phyloP scores from a whole-genome alignment of 2,113 vertebrate genomes.

The Pica pica region DNA sequence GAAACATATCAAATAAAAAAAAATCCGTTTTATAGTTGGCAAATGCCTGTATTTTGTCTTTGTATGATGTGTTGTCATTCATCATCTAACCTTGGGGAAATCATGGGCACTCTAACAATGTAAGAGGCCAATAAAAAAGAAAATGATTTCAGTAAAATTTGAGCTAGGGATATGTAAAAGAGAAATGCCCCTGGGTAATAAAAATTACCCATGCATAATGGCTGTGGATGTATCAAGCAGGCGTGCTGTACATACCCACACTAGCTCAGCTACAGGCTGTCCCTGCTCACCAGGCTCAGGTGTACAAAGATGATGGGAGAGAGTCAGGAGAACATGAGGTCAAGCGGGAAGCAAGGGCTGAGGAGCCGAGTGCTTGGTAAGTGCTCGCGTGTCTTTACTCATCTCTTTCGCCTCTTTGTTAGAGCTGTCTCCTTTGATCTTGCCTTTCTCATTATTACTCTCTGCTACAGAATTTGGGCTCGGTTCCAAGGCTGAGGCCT shows the following conservation, averaged over 20 bases:
- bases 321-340: neutral
- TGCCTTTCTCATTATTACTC: neutral
- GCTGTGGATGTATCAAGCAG: neutral
- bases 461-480: neutral
- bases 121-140: constrained; percentile 62
- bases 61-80: constrained; percentile 43
- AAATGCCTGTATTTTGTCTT: constrained; percentile 50
- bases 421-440: constrained; percentile 27
- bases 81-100: constrained; percentile 61
- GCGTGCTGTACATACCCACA: neutral
- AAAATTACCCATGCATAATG: constrained; percentile 25
- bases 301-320: neutral
- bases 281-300: neutral
- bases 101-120: constrained; percentile 30
- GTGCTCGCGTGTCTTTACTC: neutral
- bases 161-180: constrained; percentile 57
- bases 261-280: neutral
- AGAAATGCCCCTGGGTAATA: constrained; percentile 54
- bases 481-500: neutral
- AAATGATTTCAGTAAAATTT: constrained; percentile 39
- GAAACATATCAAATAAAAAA: constrained; percentile 41
- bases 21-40: neutral
- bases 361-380: neutral
- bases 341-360: neutral
- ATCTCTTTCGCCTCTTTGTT: neutral